Evolutionary conservation across 30 jellyfish, hydroid and myxozoan species (phyloP), one percentile per base, ranked within the genome.

Genomic region (Aurelia aurita): DNA sequence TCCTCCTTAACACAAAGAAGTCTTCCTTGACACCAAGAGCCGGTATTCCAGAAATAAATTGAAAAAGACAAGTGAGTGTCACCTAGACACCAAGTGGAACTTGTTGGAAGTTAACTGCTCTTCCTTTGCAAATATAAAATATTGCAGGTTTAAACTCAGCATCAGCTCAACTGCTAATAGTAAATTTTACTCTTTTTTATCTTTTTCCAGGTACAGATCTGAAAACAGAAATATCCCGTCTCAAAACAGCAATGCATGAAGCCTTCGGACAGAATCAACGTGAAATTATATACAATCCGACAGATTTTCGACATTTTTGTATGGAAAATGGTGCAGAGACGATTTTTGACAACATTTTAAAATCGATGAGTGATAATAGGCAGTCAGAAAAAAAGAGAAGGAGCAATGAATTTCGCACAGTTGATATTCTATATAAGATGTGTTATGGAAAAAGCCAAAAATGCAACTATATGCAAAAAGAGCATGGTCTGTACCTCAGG

Each of bases 401-500:
- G 29, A 22, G 46, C 16, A 32, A 61, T 13, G 73, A 61, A 61
- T 61, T 9, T 61, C 73, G 73, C 12, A 61, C 73, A 61, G 28
- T 61, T 22, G 73, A 61, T 6, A 61, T 61, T 5, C 19, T 61
- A 3, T 61, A 61, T 61, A 61, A 61, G 18, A 61, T 61, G 73
- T 61, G 73, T 20, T 61, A 61, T 22, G 29, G 73, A 7, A 61
- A 22, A 61, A 61, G 73, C 73, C 73, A 61, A 61, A 61, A 61
- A 61, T 61, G 73, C 34, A 61, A 61, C 16, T 61, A 61, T 39
- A 61, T 61, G 73, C 73, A 61, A 61, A 61, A 61, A 61, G 73
- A 61, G 12, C 73, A 61, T 22, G 29, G 73, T 22, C 12, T 61
- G 2, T 61, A 22, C 34, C 34, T 61, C 20, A 61, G 16, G 34